A percentile compares a stretch with the other conserved stretches of the same genome.
Conservation (phyloP, 2,888 invertebrate species). For the Drosophila fungiperda region DNA sequence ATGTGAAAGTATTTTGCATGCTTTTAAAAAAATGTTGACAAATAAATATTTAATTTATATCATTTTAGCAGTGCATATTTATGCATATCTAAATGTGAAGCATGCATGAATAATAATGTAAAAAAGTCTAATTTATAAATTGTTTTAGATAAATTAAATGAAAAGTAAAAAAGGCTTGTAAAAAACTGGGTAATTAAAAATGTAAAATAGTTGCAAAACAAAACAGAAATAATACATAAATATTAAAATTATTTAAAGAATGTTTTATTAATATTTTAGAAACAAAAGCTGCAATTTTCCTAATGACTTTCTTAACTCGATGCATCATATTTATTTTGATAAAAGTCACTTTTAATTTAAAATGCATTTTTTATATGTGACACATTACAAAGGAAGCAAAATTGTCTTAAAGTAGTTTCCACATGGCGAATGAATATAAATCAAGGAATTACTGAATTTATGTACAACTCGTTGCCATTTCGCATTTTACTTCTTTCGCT, state of each 20-base stretch:
- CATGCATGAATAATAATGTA: too few relatives aligned
- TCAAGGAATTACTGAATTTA: slow-evolving; percentile 47
- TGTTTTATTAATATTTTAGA: not conserved
- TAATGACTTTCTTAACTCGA: not conserved
- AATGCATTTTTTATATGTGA: not conserved
- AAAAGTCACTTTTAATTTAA: not conserved
- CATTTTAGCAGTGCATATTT: not conserved
- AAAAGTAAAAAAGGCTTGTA: too few relatives aligned
- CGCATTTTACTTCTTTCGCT: slow-evolving; percentile 45
- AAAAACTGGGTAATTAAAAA: too few relatives aligned
- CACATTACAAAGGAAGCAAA: not conserved
- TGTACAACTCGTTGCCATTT: slow-evolving; percentile 27
- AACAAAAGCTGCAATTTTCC: not conserved
- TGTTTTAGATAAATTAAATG: not conserved
- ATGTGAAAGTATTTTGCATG: not conserved
- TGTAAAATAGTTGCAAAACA: not conserved
- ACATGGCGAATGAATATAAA: slow-evolving; percentile 53
- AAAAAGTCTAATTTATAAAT: not conserved
- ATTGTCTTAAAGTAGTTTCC: slow-evolving; percentile 6
- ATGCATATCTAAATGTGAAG: too few relatives aligned
- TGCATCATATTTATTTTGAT: not conserved
- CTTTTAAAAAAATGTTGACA: not conserved
- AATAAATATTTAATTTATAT: not conserved
- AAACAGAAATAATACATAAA: not conserved
- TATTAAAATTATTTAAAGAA: not conserved